Evolutionary conservation across 2,797 vertebrate species (phyloP).

Genomic region (Poecilia wingei): DNA sequence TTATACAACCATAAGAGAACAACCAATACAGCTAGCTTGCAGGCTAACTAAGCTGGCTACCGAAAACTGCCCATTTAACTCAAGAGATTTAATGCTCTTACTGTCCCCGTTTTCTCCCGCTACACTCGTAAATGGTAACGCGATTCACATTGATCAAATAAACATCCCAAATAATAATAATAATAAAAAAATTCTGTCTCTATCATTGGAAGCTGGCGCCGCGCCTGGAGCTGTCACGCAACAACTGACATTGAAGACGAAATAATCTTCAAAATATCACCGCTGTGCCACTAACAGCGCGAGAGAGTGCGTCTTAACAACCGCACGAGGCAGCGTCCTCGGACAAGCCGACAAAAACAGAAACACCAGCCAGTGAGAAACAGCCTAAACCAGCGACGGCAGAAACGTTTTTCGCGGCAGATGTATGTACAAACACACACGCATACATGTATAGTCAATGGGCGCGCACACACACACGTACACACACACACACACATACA

Average conservation of each 20-base stretch:
- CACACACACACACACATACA: slow-evolving; percentile 16
- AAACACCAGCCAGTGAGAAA: slow-evolving; percentile 7
- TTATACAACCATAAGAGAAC: slow-evolving; percentile 72
- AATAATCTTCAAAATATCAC: slow-evolving; percentile 61
- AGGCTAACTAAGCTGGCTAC: slow-evolving; percentile 74
- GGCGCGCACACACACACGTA: slow-evolving; percentile 10
- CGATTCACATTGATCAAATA: slow-evolving; percentile 7
- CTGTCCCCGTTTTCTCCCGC: slow-evolving; percentile 18
- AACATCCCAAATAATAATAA: neutral
- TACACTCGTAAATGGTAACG: slow-evolving; percentile 4
- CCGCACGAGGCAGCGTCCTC: slow-evolving; percentile 21
- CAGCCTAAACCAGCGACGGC: slow-evolving; percentile 50
- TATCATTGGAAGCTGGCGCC: slow-evolving; percentile 44
- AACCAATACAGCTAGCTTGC: slow-evolving; percentile 63
- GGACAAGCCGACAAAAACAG: slow-evolving; percentile 11
- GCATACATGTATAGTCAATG: slow-evolving; percentile 1
- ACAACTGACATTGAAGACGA: slow-evolving; percentile 71
- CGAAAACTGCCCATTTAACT: slow-evolving; percentile 62
- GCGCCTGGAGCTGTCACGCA: slow-evolving; percentile 77
- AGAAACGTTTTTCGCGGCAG: slow-evolving; percentile 78
- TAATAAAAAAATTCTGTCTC: slow-evolving; percentile 8
- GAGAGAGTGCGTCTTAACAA: slow-evolving; percentile 16
- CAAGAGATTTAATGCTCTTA: slow-evolving; percentile 30
- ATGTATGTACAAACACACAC: slow-evolving; percentile 56
- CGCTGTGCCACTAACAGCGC: slow-evolving; percentile 29